Percentiles rank a stretch among this genome's conserved stretches.
These are phyloP conservation scores for Rapana venosa DNA, from an alignment of 2,888 invertebrate species.

Conservation along the genomic window DNA sequence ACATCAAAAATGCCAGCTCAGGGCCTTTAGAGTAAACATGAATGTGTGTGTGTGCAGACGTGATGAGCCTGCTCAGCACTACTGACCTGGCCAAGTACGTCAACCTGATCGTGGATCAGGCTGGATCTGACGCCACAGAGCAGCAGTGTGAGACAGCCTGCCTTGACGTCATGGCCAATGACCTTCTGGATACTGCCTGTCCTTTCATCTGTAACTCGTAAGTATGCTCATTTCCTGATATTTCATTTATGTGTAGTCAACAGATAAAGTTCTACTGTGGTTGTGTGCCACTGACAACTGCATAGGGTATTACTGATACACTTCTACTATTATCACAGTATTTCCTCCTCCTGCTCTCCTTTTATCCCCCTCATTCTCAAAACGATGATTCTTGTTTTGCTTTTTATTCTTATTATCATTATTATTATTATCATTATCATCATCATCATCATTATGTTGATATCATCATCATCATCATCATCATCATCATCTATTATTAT, in stretches of 20 bases:
- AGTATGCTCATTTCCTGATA: neutral
- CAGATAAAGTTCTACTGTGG: neutral
- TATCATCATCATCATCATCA: too few species aligned
- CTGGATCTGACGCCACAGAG: slow-evolving; percentile 39
- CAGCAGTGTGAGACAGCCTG: slow-evolving; percentile 39
- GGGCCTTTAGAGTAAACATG: too few species aligned
- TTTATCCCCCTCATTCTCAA: too few species aligned
- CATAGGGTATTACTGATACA: neutral
- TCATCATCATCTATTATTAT: neutral
- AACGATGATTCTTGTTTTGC: too few species aligned
- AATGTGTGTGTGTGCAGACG: neutral
- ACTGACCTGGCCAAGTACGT: slow-evolving; percentile 29
- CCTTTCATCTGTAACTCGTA: slow-evolving; percentile 34
- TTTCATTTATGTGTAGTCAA: neutral
- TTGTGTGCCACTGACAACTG: neutral
- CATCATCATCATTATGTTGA: too few species aligned
- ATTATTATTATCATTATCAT: too few species aligned
- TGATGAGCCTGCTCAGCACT: slow-evolving; percentile 18
- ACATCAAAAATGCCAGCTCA: too few species aligned
- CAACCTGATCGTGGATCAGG: slow-evolving; percentile 34
- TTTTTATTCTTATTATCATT: too few species aligned
- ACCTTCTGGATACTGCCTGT: slow-evolving; percentile 24
- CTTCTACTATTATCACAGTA: neutral
- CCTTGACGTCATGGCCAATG: slow-evolving; percentile 25
- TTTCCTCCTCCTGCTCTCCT: too few species aligned